Percentiles rank a stretch among this genome's conserved stretches.
Evolutionary conservation across 2,797 vertebrate species (phyloP).

Genomic region (Sebastes iracundus): DNA sequence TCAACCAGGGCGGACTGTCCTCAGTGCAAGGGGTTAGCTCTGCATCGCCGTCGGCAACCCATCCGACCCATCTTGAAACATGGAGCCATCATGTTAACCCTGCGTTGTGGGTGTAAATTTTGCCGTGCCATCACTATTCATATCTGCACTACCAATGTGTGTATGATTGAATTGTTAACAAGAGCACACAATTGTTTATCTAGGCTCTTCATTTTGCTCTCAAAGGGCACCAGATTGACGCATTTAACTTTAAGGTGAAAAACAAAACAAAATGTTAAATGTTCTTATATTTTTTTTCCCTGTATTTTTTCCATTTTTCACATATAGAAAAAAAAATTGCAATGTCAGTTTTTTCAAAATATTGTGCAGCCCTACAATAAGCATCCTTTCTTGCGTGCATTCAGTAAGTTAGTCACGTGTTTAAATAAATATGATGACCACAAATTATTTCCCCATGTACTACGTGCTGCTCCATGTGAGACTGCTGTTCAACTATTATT

Average conservation of each 20-base stretch:
- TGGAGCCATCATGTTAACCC: not conserved
- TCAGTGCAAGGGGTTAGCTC: not conserved
- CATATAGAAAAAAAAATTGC: not conserved
- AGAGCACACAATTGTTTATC: not conserved
- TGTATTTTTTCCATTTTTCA: too few species aligned
- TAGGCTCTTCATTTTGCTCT: not conserved
- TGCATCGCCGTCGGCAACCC: not conserved
- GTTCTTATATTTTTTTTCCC: not conserved
- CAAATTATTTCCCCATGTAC: not conserved
- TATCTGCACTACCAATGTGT: not conserved
- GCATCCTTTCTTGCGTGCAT: not conserved
- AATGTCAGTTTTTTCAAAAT: not conserved
- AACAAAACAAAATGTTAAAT: not conserved
- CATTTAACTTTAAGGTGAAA: not conserved
- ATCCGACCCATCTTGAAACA: not conserved
- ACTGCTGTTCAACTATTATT: not conserved
- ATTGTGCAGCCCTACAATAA: not conserved
- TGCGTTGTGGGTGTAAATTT: not conserved
- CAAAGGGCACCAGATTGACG: not conserved
- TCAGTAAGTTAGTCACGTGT: not conserved
- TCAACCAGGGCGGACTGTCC: not conserved
- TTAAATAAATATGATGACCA: not conserved
- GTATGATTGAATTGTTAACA: not conserved
- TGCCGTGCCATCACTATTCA: not conserved
- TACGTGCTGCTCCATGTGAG: not conserved